Base-by-base conservation (phyloP, 2,113 vertebrate species). In the Eretmochelys imbricata region DNA sequence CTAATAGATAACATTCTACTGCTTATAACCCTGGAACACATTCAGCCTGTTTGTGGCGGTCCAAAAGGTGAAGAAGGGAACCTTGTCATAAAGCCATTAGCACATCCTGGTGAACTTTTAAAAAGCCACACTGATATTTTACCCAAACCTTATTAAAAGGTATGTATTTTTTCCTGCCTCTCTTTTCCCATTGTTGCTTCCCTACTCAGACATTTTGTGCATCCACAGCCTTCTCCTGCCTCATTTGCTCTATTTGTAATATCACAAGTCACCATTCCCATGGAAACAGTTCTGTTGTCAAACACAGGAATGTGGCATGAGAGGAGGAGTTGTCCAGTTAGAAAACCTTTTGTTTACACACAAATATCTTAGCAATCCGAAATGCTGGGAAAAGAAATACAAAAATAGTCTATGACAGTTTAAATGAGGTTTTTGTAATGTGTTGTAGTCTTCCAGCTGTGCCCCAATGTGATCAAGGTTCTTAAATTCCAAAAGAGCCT, bases 341-440 rank as follows among this genome's bases (percentile, higher is more conserved):
- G 86, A 42, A 86, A 85, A 81, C 49, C 82, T 65, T 46, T 4
- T 69, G 88, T 96, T 95, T 95, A 91, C 94, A 96, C 31, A 91
- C 42, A 94, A 96, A 54, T 85, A 86, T 69, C 91, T 94, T 94
- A 89, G 95, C 94, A 95, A 94, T 95, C 92, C 38, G 78, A 65
- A 84, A 80, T 29, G 84, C 38, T 84, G 75, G 20, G 65, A 88
- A 94, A 92, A 76, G 92, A 97, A 97, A 96, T 35, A 22, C 51
- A 90, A 72, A 65, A 82, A 90, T 79, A 89, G 55, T 75, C 84
- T 80, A 24, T 93, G 96, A 96, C 94, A 97, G 89, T 82, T 96
- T 97, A 98, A 72, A 97, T 95, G 96, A 97, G 96, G 95, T 95
- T 97, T 96, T 93, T 93, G 88, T 96, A 95, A 96, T 76, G 86